Base-by-base conservation (phyloP, 2,113 vertebrate genomes). In the Canis aureus region DNA sequence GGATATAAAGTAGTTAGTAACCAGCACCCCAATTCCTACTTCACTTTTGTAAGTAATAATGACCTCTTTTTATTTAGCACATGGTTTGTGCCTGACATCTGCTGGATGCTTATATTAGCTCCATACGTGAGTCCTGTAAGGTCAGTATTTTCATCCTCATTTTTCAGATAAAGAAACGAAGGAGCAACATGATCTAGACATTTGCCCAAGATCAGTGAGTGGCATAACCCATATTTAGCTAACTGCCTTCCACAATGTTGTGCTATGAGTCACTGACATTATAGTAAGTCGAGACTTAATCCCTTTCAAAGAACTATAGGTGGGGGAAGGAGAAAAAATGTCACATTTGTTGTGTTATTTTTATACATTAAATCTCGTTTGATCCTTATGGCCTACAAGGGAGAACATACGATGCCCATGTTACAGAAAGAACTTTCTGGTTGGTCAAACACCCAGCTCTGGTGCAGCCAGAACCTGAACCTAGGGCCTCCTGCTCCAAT, bases 91-190 rank as follows among this genome's bases (percentile, higher is more conserved):
- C 79, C 59, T 62, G 51, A 67, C n/a, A 19, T 0, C 3, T 29
- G 22, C 51, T 22, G 0, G 11, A 13, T 23, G 67, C 1, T 17
- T 51, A 9, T 11, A 13, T 25, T 17, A 78, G 38, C 22, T 49
- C 38, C 35, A 4, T 2, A 9, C 0, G 0, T 5, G 32, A 91
- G 62, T 57, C 62, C 53, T 25, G 25, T 16, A 55, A 22, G 57
- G 17, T 89, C 88, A 17, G 7, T 16, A 53, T 20, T 20, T 20
- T 43, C 43, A 67, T 64, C 17, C 60, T 60, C 60, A 11, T 64
- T 90, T 94, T 71, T 59, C 57, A 95, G 67, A 71, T 53, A 27
- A 89, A n/a, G 32, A 66, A 74, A 79, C 82, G 4, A 32, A 88
- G 59, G 49, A 10, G 23, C 73, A 59, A 80, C 80, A n/a, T 80